These are phyloP conservation scores for Fissipunctia ypsillon DNA, from an alignment of 2,888 invertebrate species.

Conservation along the genomic window DNA sequence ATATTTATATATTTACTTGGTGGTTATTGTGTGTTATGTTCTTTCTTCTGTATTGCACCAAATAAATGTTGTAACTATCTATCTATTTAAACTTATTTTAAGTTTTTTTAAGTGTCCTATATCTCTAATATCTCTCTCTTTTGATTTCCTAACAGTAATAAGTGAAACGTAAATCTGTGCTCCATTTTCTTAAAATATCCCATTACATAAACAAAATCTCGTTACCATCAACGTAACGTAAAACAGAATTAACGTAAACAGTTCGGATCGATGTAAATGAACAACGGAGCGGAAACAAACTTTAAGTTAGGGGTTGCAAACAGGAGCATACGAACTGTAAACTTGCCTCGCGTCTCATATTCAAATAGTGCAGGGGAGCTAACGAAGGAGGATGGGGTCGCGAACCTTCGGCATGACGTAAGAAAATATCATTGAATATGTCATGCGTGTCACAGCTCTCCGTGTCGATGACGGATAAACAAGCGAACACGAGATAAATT, in stretches of 20 bases:
- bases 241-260: conserved; percentile 73
- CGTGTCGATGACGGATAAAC: conserved; percentile 61
- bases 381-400: conserved; percentile 79
- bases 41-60: too few relatives aligned
- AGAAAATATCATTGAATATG: conserved; percentile 76
- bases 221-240: conserved; percentile 45
- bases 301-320: conserved; percentile 87
- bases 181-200: conserved; percentile 31
- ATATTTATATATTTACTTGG: too few relatives aligned
- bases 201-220: conserved; percentile 41
- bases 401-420: conserved; percentile 65
- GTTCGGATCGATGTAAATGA: conserved; percentile 79
- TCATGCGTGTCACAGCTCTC: conserved; percentile 57
- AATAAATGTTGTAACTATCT: too few relatives aligned
- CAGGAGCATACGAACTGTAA: conserved; percentile 80
- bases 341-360: conserved; percentile 86
- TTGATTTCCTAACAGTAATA: background rate
- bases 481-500: conserved; percentile 58
- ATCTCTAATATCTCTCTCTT: background rate
- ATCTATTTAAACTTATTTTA: too few relatives aligned
- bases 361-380: conserved; percentile 89
- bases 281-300: conserved; percentile 79
- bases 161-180: background rate
- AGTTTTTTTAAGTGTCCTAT: too few relatives aligned
- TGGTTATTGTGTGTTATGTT: too few relatives aligned